Conservation (phyloP, 1,140 invertebrate species). For the Anthonomus grandis region DNA sequence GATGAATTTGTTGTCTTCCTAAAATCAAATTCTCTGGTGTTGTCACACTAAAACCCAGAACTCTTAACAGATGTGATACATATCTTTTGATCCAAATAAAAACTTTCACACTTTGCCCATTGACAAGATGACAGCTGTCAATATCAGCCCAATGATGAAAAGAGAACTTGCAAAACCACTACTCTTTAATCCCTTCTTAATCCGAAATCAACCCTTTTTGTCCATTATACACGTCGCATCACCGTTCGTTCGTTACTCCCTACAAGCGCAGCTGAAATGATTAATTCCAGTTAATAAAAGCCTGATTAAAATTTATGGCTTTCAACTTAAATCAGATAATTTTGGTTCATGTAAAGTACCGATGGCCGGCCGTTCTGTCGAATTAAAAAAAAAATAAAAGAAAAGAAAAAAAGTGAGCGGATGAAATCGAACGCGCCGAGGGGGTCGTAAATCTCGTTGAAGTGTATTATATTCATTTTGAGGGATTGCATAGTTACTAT, state of each 20-base stretch:
- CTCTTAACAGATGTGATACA: too few species aligned
- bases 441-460: slow-evolving; percentile 11
- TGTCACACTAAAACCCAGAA: too few species aligned
- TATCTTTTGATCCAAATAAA: too few species aligned
- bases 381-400: neutral
- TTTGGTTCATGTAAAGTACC: slow-evolving; percentile 17
- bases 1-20: too few species aligned
- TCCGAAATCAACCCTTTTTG: slow-evolving; percentile 17
- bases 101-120: too few species aligned
- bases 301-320: slow-evolving; percentile 25
- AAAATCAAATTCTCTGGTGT: too few species aligned
- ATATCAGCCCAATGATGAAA: too few species aligned
- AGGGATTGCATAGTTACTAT: too few species aligned
- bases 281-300: slow-evolving; percentile 17
- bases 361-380: neutral
- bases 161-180: too few species aligned
- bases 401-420: neutral
- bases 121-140: too few species aligned
- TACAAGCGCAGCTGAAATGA: slow-evolving; percentile 15
- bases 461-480: too few species aligned
- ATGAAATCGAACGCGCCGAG: slow-evolving; percentile 2
- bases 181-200: slow-evolving; percentile 1
- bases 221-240: slow-evolving; percentile 14
- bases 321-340: slow-evolving; percentile 25
- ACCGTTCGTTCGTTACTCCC: too few species aligned